phyloP scores from a whole-genome alignment of 2,113 vertebrate species.

The Pygoscelis adeliae region DNA sequence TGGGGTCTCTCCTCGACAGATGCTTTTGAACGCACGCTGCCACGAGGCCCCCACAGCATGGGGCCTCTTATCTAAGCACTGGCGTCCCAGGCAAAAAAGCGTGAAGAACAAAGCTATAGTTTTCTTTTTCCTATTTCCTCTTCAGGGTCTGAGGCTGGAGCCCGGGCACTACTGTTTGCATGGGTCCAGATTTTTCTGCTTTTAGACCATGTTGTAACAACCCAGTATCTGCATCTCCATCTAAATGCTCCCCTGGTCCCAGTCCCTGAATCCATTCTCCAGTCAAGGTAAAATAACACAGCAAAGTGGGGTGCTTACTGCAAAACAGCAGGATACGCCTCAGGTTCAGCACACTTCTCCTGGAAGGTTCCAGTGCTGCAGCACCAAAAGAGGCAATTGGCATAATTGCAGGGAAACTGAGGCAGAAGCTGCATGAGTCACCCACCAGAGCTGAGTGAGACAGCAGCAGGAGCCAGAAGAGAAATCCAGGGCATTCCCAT shows the following conservation, averaged over 20 bases:
- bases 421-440: neutral
- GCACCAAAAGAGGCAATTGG: neutral
- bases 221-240: neutral
- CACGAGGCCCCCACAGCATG: neutral
- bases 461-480: neutral
- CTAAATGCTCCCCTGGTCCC: neutral
- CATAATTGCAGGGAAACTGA: neutral
- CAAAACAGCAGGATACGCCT: neutral
- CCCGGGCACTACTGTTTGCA: neutral
- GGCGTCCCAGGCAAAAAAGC: neutral
- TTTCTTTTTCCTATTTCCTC: neutral
- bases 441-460: neutral
- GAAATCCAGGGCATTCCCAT: neutral
- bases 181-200: neutral
- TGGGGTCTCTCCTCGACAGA: neutral
- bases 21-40: neutral
- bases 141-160: neutral
- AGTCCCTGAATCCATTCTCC: neutral
- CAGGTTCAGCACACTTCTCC: neutral
- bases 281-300: neutral
- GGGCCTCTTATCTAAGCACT: neutral
- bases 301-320: neutral
- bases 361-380: neutral
- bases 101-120: neutral
- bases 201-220: neutral